Percentiles rank a stretch among this genome's conserved stretches.
Evolutionary conservation across 2,113 vertebrate genomes (phyloP).

Genomic region (Motacilla alba): DNA sequence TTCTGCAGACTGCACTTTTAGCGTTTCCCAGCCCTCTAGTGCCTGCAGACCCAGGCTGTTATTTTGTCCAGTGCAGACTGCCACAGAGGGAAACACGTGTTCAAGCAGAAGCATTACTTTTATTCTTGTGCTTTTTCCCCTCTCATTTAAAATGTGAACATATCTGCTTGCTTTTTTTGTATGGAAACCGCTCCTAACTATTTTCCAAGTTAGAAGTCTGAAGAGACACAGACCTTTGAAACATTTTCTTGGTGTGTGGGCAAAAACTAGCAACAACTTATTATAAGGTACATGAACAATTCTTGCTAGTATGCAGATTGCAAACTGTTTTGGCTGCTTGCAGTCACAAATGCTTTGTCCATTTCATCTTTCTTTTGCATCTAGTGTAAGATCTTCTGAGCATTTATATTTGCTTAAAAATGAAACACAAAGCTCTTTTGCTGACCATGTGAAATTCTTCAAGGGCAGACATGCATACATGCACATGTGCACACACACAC

Average conservation of each 20-base stretch:
- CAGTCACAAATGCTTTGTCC: not conserved
- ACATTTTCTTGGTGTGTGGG: conserved; percentile 19
- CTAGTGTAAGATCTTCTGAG: not conserved
- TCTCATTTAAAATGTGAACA: not conserved
- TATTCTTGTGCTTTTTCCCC: not conserved
- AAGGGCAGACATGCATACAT: not conserved
- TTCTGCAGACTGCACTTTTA: not conserved
- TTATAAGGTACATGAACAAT: not conserved
- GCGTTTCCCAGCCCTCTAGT: not conserved
- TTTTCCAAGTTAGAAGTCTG: conserved; percentile 16
- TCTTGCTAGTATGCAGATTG: not conserved
- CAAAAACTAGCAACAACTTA: conserved; percentile 1
- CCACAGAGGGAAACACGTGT: not conserved
- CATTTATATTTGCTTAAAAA: not conserved
- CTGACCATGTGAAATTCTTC: conserved; percentile 1
- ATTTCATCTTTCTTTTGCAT: not conserved
- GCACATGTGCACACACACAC: fast-evolving
- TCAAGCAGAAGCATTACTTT: not conserved
- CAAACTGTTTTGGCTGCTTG: not conserved
- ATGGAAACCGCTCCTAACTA: not conserved
- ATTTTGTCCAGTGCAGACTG: not conserved
- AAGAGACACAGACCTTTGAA: conserved; percentile 10
- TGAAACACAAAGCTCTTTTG: not conserved
- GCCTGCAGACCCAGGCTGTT: not conserved
- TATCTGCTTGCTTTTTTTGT: conserved; percentile 1